Evolutionary conservation across 2,888 invertebrate genomes (phyloP), one percentile per base, ranked within the genome.

Genomic region (Clanis bilineata): DNA sequence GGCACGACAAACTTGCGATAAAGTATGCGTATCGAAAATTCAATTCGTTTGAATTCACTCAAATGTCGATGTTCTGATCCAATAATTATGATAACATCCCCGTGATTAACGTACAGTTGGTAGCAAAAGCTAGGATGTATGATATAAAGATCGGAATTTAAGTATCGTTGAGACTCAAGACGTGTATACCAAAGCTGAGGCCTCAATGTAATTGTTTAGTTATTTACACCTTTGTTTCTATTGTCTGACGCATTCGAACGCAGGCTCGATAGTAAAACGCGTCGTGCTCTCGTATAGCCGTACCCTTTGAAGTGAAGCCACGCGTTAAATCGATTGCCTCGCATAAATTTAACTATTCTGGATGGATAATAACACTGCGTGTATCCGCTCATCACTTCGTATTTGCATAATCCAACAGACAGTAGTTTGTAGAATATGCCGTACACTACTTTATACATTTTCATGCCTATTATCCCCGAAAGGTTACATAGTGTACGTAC

Each of bases 301-400:
- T n/a, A 6, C 44, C 51, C 51, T 51, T 51, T 51, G 32, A 51
- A 51, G 51, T 51, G 32, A 28, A 10, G 15, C 51, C 51, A 28
- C 51, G 51, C 32, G 51, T 28, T 28, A 18, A 51, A 51, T 51
- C 51, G 51, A 32, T 51, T 51, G 32, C 18, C 28, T 51, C 32
- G 28, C 51, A 18, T 51, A 51, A 51, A 51, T 51, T 51, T 32
- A 32, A 51, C 51, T 51, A 51, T 51, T 10, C n/a, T 23, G 18
- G 15, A 28, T 51, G 15, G 28, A 41, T 10, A 10, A 1, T 51
- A 32, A 28, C 9, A 32, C 18, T 45, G 45, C 51, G 51, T 32
- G 51, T 28, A 51, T 15, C 51, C 32, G 32, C 10, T 32, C 15
- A 15, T 18, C 18, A 36, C 12, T 36, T 41, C 18, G 41, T 41